Evolutionary conservation across 2,888 invertebrate genomes (phyloP), one percentile per base, ranked within the genome.

Genomic region (Mechanitis messenoides): DNA sequence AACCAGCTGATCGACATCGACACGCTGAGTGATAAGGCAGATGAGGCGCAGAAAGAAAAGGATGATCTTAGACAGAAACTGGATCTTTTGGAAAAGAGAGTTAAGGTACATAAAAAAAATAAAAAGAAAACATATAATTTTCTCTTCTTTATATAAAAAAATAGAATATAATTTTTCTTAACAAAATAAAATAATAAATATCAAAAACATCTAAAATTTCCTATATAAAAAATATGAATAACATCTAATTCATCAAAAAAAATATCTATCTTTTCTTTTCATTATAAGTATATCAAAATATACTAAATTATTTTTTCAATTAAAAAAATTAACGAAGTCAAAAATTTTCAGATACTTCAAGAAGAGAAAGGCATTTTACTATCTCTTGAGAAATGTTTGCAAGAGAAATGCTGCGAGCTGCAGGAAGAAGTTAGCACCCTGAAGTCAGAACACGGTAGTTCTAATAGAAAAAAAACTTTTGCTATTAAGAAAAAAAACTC

Each of bases 1-100:
- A 93, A 93, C 62, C 93, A 94, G 68, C 92, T 94, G 75, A 93
- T 96, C 55, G 96, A 97, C 73, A 94, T 96, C 46, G 95, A 95
- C 68, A 93, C 92, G 45, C 85, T 96, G 65, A 93, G 93, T 69
- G 91, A 92, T 61, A 92, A 94, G 71, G 92, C 95, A 1, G 91
- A 93, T 53, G 93, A 93, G 70, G 93, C 94, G 1, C 93, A 94
- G 73, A 92, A 92, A 63, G 94, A 93, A 74, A 92, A 93, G 63
- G 92, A 92, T 60, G 86, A 89, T 62, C 79, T 95, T 45, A 91
- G 92, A 68, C 92, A 93, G 70, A 94, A 94, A 81, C 89, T 95
- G 68, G 91, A 93, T 0, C 84, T 94, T 56, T 80, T 95, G 64
- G 95, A 95, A 79, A 91, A 94, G 71, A 91, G 93, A 77, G 93